Conservation (phyloP, 1,140 invertebrate species). For the Atta colombica region DNA sequence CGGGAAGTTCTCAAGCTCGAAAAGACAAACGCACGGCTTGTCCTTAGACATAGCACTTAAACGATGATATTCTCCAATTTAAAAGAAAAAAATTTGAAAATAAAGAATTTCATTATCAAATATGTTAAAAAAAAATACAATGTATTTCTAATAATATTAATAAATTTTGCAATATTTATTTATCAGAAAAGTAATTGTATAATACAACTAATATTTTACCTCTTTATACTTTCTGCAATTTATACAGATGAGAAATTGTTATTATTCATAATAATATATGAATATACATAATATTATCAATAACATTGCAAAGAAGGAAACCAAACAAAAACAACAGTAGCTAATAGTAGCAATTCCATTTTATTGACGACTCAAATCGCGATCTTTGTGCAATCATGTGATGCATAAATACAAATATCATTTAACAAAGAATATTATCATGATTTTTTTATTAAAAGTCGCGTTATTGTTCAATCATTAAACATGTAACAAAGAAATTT, state of each 20-base stretch:
- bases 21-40: slow-evolving; percentile 30
- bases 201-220: slow-evolving; percentile 12
- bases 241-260: not conserved
- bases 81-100: not conserved
- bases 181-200: not conserved
- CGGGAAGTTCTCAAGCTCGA: slow-evolving; percentile 66
- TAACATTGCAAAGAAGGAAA: not conserved
- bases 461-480: slow-evolving; percentile 50
- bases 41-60: slow-evolving; percentile 22
- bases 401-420: not conserved
- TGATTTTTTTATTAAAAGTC: slow-evolving; percentile 37
- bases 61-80: slow-evolving; percentile 9
- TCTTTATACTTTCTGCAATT: not conserved
- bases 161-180: not conserved
- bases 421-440: slow-evolving; percentile 15
- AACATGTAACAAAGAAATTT: slow-evolving; percentile 58
- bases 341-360: not conserved
- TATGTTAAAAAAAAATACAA: not conserved
- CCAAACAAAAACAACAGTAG: not conserved
- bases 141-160: not conserved
- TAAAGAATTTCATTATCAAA: not conserved
- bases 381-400: not conserved
- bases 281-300: not conserved
- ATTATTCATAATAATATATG: slow-evolving; percentile 3
- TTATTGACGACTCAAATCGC: not conserved